Conservation (phyloP, 2,888 invertebrate genomes). For the Dendrolimus houi region DNA sequence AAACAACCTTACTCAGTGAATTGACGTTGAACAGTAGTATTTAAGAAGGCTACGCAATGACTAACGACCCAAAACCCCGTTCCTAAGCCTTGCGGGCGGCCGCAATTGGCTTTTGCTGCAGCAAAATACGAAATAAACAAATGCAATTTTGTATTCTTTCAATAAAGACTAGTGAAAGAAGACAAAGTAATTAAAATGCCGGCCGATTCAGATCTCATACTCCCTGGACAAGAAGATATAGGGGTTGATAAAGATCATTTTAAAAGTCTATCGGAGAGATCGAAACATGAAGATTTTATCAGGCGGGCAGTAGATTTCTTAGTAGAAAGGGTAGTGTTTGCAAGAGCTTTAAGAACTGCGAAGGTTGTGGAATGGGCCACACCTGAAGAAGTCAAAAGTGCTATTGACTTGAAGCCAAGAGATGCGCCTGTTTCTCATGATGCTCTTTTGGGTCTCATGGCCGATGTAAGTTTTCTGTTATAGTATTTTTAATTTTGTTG, state of each 20-base stretch:
- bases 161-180: constrained; percentile 26
- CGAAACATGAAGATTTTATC: constrained; percentile 83
- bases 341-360: constrained; percentile 81
- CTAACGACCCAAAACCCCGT: constrained; percentile 51
- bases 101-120: constrained; percentile 29
- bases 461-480: constrained; percentile 75
- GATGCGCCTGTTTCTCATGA: constrained; percentile 79
- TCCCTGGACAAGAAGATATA: constrained; percentile 43
- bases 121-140: constrained; percentile 21
- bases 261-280: constrained; percentile 78
- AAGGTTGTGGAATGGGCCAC: constrained; percentile 89
- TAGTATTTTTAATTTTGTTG: background rate
- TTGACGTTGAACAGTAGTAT: constrained; percentile 55
- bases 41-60: constrained; percentile 59
- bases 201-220: constrained; percentile 62
- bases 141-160: constrained; percentile 28
- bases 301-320: constrained; percentile 82
- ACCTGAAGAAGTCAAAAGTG: constrained; percentile 81
- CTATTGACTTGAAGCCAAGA: constrained; percentile 80
- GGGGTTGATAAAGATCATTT: constrained; percentile 46
- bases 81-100: constrained; percentile 48
- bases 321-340: constrained; percentile 85
- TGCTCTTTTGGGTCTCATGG: constrained; percentile 79
- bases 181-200: constrained; percentile 45
- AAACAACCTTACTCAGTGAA: constrained; percentile 61